Evolutionary conservation across 2,113 vertebrate genomes (phyloP).

Genomic region (Ondatra zibethicus): DNA sequence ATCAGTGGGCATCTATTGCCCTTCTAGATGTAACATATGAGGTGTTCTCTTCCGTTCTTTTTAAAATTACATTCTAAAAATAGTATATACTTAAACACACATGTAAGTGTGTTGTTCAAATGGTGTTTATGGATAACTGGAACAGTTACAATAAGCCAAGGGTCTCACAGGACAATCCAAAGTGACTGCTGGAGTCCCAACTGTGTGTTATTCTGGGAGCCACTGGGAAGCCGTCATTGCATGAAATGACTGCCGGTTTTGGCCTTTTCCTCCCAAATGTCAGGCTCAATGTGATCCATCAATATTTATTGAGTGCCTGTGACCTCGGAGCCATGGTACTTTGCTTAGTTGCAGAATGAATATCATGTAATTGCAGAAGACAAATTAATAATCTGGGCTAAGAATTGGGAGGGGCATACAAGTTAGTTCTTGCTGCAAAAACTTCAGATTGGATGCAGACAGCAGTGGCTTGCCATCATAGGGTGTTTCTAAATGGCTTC

Average conservation of each 20-base stretch:
- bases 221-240: conserved; percentile 58
- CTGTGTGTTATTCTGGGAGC: conserved; percentile 54
- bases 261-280: conserved; percentile 72
- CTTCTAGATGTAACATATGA: conserved; percentile 18
- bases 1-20: not conserved
- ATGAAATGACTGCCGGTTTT: conserved; percentile 11
- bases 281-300: conserved; percentile 65
- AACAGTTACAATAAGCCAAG: not conserved
- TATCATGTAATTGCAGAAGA: conserved; percentile 43
- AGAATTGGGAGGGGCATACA: not conserved
- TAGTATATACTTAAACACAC: not conserved
- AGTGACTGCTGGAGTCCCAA: conserved; percentile 18
- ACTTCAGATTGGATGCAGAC: not conserved
- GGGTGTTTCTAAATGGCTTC: not conserved
- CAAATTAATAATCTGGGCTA: conserved; percentile 51
- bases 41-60: not conserved
- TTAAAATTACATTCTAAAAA: conserved; percentile 31
- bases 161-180: conserved; percentile 10
- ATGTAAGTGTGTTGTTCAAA: not conserved
- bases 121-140: conserved; percentile 38
- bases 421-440: not conserved
- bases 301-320: conserved; percentile 70
- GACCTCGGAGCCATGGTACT: not conserved
- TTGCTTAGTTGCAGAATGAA: conserved; percentile 55
- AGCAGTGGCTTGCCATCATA: not conserved